Percentiles rank a stretch among this genome's conserved stretches.
phyloP scores from a whole-genome alignment of 2,797 vertebrate genomes.

The Iguana delicatissima region DNA sequence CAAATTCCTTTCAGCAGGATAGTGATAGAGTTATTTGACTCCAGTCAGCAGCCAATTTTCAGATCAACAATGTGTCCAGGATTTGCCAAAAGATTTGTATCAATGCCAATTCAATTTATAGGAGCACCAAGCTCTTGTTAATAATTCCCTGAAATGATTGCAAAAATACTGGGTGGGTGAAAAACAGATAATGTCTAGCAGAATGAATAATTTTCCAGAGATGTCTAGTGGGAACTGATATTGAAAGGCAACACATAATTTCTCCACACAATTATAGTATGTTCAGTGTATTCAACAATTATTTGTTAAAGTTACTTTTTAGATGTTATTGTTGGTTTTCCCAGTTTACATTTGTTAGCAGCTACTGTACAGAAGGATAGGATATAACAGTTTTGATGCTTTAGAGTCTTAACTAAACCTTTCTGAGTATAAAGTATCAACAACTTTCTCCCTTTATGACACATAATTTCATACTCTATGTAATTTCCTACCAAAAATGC shows the following conservation, averaged over 20 bases:
- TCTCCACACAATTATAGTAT: neutral
- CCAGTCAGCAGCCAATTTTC: neutral
- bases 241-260: neutral
- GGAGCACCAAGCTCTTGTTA: neutral
- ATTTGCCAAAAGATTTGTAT: conserved; percentile 14
- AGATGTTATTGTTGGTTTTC: neutral
- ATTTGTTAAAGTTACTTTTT: neutral
- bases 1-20: neutral
- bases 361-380: neutral
- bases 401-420: neutral
- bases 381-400: neutral
- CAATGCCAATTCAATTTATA: neutral
- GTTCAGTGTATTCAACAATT: neutral
- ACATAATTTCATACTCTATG: neutral
- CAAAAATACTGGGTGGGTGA: neutral
- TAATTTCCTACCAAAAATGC: neutral
- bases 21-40: neutral
- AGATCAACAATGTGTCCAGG: conserved; percentile 5
- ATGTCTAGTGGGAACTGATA: neutral
- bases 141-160: neutral
- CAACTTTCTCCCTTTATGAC: neutral
- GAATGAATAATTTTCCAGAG: neutral
- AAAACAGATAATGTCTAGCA: neutral
- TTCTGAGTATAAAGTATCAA: neutral
- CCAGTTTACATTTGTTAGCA: neutral